phyloP scores from a whole-genome alignment of 2,113 vertebrate species.

The Rhinolophus ferrumequinum region DNA sequence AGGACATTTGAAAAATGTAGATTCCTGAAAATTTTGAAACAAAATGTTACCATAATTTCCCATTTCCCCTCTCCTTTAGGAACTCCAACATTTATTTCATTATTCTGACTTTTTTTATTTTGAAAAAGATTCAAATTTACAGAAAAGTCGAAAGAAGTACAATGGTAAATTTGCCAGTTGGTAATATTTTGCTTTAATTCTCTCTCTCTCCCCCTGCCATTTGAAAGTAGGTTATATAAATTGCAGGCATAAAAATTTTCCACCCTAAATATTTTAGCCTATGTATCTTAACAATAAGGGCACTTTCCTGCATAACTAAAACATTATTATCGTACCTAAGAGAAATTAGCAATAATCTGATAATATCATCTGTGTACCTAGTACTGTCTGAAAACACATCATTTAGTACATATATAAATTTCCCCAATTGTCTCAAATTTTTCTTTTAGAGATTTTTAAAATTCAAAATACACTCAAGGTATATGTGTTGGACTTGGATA shows the following conservation, averaged over 20 bases:
- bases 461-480: background rate
- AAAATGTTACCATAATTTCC: background rate
- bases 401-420: background rate
- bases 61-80: background rate
- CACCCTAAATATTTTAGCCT: background rate
- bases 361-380: background rate
- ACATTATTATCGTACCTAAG: background rate
- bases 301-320: background rate
- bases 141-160: background rate
- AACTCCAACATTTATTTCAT: background rate
- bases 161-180: background rate
- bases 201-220: background rate
- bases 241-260: background rate
- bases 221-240: background rate
- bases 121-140: constrained; percentile 6
- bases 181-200: background rate
- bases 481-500: background rate
- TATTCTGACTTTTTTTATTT: background rate
- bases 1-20: background rate
- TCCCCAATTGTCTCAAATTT: background rate
- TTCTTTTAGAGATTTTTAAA: background rate
- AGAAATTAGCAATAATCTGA: background rate
- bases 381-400: constrained; percentile 1
- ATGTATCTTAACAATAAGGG: background rate
- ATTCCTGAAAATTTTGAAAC: background rate